phyloP scores from a whole-genome alignment of 2,797 vertebrate species.

The Erithacus rubecula region DNA sequence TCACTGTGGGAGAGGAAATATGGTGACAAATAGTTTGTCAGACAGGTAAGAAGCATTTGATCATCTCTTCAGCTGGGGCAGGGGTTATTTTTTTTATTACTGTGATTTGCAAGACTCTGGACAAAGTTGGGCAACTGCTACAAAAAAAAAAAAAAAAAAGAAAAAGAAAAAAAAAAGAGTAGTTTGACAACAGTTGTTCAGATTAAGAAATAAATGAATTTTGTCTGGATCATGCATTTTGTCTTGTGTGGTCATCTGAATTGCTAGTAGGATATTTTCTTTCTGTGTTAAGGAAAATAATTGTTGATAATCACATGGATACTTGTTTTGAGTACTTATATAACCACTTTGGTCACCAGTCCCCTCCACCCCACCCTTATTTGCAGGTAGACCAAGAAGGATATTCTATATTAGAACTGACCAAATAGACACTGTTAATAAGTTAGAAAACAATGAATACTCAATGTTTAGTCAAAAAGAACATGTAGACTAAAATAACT shows the following conservation, averaged over 20 bases:
- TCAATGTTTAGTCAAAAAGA: neutral
- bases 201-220: neutral
- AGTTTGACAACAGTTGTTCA: neutral
- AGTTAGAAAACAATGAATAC: neutral
- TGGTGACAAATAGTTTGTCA: neutral
- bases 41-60: neutral
- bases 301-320: neutral
- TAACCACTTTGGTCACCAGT: neutral
- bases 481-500: neutral
- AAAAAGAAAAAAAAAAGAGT: neutral
- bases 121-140: neutral
- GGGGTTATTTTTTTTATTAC: neutral
- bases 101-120: neutral
- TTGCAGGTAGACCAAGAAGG: neutral
- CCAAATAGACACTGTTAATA: neutral
- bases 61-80: neutral
- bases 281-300: neutral
- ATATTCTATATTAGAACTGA: neutral
- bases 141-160: neutral
- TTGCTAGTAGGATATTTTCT: neutral
- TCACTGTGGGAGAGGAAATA: neutral
- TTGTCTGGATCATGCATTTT: neutral
- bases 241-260: neutral
- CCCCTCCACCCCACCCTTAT: neutral
- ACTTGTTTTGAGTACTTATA: neutral